Evolutionary conservation across 2,797 vertebrate species (phyloP), one percentile per base, ranked within the genome.

Genomic region (Acanthiza pusilla): DNA sequence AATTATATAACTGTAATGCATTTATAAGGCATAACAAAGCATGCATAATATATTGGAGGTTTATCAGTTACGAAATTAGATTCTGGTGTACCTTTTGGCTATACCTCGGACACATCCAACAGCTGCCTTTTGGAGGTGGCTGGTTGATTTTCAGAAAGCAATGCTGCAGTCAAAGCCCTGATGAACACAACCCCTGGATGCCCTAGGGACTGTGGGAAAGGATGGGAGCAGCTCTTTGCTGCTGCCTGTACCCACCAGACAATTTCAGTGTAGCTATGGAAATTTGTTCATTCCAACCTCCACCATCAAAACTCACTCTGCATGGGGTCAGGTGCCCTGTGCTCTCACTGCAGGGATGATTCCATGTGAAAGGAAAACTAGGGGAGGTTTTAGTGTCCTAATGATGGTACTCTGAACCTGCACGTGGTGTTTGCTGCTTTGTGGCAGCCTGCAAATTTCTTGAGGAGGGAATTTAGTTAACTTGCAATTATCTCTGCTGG

Each of bases 21-120:
- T 92, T 96, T 87, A 92, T 85, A 89, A 94, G 86, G 43, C 89
- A 88, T 80, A 94, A 95, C 84, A 96, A 94, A 95, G 84, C 87
- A 93, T 94, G 88, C 89, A 93, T 96, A 96, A 92, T 85, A 57
- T 87, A 93, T 65, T 47, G 78, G 58, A 40, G 38, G 66, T 75
- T 80, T 91, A 91, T 95, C 91, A 88, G 72, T 89, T 95, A 74
- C 26, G 61, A 92, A 96, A 83, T 92, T 71, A 87, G 91, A 74
- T 83, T 72, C 85, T 88, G 36, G 47, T 81, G 30, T 27, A n/a
- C 53, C 16, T 36, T 75, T 80, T 80, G 42, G 38, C 26, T 61
- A 71, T 51, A 20, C 20, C 43, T 45, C 4, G 11, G 63, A 51
- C 38, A 67, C n/a, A 11, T 4, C 23, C 45, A 16, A 27, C 66